Conservation (phyloP, 1,140 invertebrate species). For the Drosophila eugracilis region DNA sequence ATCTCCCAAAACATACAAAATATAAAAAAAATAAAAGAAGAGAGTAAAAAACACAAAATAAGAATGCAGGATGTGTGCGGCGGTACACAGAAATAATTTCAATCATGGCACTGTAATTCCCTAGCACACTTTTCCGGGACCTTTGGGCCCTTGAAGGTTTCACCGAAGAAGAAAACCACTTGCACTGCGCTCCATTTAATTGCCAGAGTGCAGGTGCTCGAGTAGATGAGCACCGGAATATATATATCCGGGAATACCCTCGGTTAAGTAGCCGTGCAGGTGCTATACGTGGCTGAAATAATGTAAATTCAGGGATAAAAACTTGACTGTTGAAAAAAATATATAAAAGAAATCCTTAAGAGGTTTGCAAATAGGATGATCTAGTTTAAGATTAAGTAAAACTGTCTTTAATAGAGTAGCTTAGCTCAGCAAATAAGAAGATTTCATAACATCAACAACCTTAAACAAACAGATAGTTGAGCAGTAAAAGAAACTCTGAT, state of each 20-base stretch:
- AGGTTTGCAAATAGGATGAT: too few species aligned
- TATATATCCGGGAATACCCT: constrained; percentile 7
- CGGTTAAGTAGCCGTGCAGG: constrained; percentile 14
- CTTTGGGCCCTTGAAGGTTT: constrained; percentile 26
- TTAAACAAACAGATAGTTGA: not conserved
- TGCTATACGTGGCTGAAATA: not conserved
- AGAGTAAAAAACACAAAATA: constrained; percentile 10
- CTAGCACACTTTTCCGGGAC: constrained; percentile 43
- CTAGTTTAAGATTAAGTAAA: too few species aligned
- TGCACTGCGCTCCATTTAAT: constrained; percentile 58
- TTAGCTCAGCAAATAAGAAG: too few species aligned
- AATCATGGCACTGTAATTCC: constrained; percentile 72
- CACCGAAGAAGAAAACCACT: constrained; percentile 34
- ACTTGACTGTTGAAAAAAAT: not conserved
- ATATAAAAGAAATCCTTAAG: too few species aligned
- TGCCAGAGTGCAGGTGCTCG: constrained; percentile 43
- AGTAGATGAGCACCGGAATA: constrained; percentile 9
- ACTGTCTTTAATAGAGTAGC: too few species aligned
- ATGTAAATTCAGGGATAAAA: not conserved
- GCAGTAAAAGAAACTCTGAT: not conserved
- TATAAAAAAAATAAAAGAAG: not conserved
- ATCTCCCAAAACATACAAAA: constrained; percentile 26
- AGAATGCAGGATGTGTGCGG: constrained; percentile 45
- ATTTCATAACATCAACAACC: too few species aligned
- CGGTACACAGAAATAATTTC: constrained; percentile 73